Evolutionary conservation across 2,888 invertebrate species (phyloP), one percentile per base, ranked within the genome.

Genomic region (Limnephilus lunatus): DNA sequence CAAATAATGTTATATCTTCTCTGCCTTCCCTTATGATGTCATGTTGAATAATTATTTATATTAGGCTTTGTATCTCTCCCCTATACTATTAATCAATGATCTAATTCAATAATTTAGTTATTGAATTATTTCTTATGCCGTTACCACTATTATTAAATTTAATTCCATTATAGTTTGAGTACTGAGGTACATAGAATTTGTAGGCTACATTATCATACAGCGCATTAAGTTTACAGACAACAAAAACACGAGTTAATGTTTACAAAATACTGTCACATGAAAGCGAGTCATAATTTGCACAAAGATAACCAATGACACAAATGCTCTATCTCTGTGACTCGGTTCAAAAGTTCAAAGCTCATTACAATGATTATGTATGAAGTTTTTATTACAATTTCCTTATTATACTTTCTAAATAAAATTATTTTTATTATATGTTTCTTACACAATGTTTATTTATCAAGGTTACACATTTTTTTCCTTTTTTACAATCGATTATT

Each of bases 381-480:
- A 32, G 31, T 83, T 83, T 32, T 31, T 35, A 35, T 83, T 83
- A 19, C 32, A 15, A 2, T 83, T 83, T n/a, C 68, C 25, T 25
- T 15, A 12, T 31, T 15, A 31, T 7, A 7, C 83, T 83, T 31
- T 83, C 14, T 19, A 15, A 35, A 83, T 19, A 83, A 83, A 35
- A 25, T 25, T 0, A 32, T 83, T 83, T 83, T 83, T 19, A 32
- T 35, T 83, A 11, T 48, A 48, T 15, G 14, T 35, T 83, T 83
- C 35, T 83, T 31, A 35, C 25, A 35, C 32, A 11, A 11, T 15
- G 15, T 92, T 35, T 86, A 19, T 81, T 91, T 82, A 91, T 92
- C 39, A 91, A 53, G 53, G 53, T 53, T 53, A 53, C 53, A 53
- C 53, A 53, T 48, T 48, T 48, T 48, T 48, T 15, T 15, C 48